A percentile compares a stretch with the other conserved stretches of the same genome.
Evolutionary conservation across 2,888 invertebrate species (phyloP).

Genomic region (Apamea epomidion): DNA sequence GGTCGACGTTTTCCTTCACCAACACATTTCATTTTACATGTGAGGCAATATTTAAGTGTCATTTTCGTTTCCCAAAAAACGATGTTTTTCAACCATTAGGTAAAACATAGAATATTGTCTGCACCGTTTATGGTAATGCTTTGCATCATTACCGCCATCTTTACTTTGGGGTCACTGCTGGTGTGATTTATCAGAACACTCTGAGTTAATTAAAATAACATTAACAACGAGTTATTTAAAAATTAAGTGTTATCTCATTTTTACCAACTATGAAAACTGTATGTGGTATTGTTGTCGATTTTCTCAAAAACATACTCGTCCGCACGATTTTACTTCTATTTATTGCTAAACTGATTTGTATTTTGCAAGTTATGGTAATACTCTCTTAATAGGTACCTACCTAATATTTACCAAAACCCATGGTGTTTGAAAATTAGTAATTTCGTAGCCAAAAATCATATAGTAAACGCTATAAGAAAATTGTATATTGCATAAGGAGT

Average conservation of each 20-base stretch:
- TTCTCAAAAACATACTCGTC: no score
- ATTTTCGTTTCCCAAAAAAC: neutral
- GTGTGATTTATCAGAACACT: slow-evolving; percentile 22
- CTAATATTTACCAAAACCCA: neutral
- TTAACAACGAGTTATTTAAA: slow-evolving; percentile 4
- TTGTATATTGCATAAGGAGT: no score
- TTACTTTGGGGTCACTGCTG: neutral
- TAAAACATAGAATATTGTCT: slow-evolving; percentile 7
- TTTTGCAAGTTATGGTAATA: no score
- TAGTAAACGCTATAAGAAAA: no score
- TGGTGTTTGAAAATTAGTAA: no score
- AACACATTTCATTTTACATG: neutral
- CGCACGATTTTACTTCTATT: neutral
- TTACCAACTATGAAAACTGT: neutral
- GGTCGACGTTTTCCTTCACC: no score
- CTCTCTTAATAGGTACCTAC: no score
- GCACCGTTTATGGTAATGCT: slow-evolving; percentile 18
- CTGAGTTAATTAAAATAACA: slow-evolving; percentile 29
- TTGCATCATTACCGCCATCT: slow-evolving; percentile 31
- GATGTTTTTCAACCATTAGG: neutral
- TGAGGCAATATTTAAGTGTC: neutral
- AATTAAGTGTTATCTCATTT: neutral
- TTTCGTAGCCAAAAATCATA: no score
- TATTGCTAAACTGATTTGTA: neutral
- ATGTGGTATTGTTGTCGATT: neutral